Evolutionary conservation across 2,113 vertebrate genomes (phyloP), one percentile per base, ranked within the genome.

Genomic region (Chaetodon auriga): DNA sequence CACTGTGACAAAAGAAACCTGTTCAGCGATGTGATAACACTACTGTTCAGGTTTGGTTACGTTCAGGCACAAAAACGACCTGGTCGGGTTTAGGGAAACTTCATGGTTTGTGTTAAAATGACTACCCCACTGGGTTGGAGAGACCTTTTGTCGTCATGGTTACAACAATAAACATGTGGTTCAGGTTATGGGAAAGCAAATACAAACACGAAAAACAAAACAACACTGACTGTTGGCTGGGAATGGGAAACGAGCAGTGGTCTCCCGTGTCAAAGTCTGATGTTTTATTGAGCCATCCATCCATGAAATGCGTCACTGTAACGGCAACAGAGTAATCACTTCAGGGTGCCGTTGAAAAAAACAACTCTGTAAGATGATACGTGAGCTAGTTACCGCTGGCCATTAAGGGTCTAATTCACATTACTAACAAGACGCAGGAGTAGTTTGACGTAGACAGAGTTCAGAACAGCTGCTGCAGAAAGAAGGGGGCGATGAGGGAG

Each of bases 81-180:
- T 30, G 46, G 43, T 58, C 7, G 14, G 30, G 16, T 58, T 53
- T 10, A 18, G 15, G 13, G 4, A 61, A 49, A 49, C 0, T 38
- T n/a, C 0, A 13, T 69, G 63, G 30, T 51, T 61, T 18, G 53
- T 11, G 21, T 64, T 64, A 19, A 51, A 63, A 53, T 64, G 4
- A 51, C 23, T 23, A 54, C 3, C 21, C 14, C 2, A 13, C 48
- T 35, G 0, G 21, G 1, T 30, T 25, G 0, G 8, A 30, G 15
- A 5, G 25, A 49, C 21, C 6, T 41, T 21, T 45, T 1, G 14
- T 61, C 2, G 35, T 19, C 55, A 51, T 49, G 54, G 64, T 66
- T 49, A 23, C 43, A 49, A 60, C 8, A 68, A 68, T 68, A 78
- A 58, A 60, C 41, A 58, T 49, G 54, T 78, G 54, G 54, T 68